Base-by-base conservation (phyloP, 1,140 invertebrate genomes). In the Eufriesea mexicana region DNA sequence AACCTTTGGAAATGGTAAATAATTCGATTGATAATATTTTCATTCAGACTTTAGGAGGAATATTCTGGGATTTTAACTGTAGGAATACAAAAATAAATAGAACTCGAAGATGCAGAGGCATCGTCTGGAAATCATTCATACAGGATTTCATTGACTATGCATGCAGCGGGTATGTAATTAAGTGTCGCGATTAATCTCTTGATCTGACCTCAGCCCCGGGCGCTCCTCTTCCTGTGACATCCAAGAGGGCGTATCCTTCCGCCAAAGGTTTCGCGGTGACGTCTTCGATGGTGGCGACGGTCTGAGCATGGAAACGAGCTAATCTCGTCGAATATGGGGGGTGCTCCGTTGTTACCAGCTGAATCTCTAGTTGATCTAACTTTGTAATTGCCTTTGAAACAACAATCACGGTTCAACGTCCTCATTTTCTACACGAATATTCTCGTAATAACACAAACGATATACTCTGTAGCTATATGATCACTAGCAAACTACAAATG, bases 321-420 rank as follows among this genome's bases (percentile, higher is more conserved):
- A 97, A 95, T 86, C 96, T 95, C 6, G 95, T 89, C 9, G 96
- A 96, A 84, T 95, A 96, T 55, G 95, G 92, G 5, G 96, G 94
- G 90, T 97, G 92, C 70, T 96, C 95, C 55, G 95, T 96, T 49
- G 95, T 97, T 59, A 96, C 96, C 77, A 98, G 91, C 89, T 98
- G 96, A 86, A 97, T 95, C 94, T 98, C 97, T 16, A 98, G 93
- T 91, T 98, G 96, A 92, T 97, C 96, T 77, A 98, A 90, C 92
- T 97, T 97, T 74, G 95, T 96, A 62, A 97, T 93, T 70, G 96
- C 97, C 96, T 97, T 88, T 7, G 51, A 73, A 49, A 57, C 55
- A 49, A 77, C 2, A 18, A 51, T 72, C 2, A 18, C 7, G 9
- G 45, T 1, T 35, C 35, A 35, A 35, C 35, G 35, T 35, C 35